These are phyloP conservation scores for Harpagifer antarcticus DNA, from an alignment of 2,797 vertebrate genomes.

Conservation along the genomic window DNA sequence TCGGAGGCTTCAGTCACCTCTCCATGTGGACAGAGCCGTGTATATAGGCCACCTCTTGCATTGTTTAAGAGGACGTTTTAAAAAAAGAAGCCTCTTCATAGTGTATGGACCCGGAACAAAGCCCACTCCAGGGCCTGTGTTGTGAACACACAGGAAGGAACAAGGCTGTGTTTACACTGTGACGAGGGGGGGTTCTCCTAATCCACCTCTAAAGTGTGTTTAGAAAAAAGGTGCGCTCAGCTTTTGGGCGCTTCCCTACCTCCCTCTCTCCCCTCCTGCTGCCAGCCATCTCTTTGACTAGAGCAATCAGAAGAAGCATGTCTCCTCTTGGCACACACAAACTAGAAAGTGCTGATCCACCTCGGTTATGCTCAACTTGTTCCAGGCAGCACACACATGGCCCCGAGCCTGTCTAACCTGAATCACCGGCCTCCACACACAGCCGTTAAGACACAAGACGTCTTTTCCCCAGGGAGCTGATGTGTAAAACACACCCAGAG, in stretches of 20 bases:
- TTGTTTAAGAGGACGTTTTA: constrained; percentile 36
- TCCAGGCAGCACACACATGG: constrained; percentile 58
- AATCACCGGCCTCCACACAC: constrained; percentile 61
- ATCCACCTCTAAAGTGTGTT: constrained; percentile 76
- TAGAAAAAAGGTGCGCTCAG: constrained; percentile 61
- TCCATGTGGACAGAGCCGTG: constrained; percentile 7
- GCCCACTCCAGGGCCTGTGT: constrained; percentile 66
- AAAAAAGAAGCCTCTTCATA: constrained; percentile 30
- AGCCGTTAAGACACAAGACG: constrained; percentile 48
- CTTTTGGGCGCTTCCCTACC: constrained; percentile 37
- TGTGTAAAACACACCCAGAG: constrained; percentile 77
- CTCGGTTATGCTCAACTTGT: not conserved
- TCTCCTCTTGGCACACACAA: constrained; percentile 39
- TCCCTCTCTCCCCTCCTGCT: constrained; percentile 9
- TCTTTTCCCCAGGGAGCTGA: constrained; percentile 55
- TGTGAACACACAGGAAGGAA: constrained; percentile 77
- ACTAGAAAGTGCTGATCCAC: constrained; percentile 32
- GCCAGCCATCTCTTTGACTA: constrained; percentile 34
- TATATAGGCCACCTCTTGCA: constrained; percentile 54
- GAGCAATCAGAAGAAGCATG: constrained; percentile 52
- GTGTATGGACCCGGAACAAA: constrained; percentile 65
- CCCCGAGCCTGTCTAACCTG: constrained; percentile 80
- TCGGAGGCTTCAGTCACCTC: constrained; percentile 63
- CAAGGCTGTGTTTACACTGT: constrained; percentile 73
- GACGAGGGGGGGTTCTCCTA: constrained; percentile 60